phyloP scores from a whole-genome alignment of 2,888 invertebrate genomes.

The Melieria picta region DNA sequence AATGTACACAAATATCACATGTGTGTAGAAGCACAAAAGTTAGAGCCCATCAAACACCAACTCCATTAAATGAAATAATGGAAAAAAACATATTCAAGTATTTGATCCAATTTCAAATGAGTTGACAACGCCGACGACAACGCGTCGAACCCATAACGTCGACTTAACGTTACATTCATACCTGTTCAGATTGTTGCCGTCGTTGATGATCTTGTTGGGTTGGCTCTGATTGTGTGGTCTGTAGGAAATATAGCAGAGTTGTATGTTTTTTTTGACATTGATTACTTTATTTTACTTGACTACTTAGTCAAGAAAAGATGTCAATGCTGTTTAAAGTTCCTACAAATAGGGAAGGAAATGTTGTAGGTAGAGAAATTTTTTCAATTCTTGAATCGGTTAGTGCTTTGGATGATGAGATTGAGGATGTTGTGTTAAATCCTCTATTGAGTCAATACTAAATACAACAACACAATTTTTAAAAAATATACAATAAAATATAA shows the following conservation, averaged over 20 bases:
- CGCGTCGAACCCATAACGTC: slow-evolving; percentile 41
- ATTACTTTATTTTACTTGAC: too few species aligned
- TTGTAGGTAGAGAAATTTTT: too few species aligned
- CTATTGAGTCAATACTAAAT: too few species aligned
- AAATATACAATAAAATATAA: too few species aligned
- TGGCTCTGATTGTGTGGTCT: neutral
- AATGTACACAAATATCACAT: slow-evolving; percentile 4
- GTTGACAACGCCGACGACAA: slow-evolving; percentile 51
- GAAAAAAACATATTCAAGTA: neutral
- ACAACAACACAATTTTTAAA: too few species aligned
- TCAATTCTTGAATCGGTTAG: too few species aligned
- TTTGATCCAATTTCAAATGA: slow-evolving; percentile 59
- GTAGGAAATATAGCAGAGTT: neutral
- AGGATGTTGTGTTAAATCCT: too few species aligned
- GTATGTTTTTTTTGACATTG: too few species aligned
- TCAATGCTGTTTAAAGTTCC: too few species aligned
- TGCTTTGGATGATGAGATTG: too few species aligned
- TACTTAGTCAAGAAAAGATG: too few species aligned
- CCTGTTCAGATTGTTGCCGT: neutral
- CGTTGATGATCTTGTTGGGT: neutral
- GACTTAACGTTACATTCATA: slow-evolving; percentile 19
- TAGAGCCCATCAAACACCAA: neutral
- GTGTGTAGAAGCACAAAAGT: slow-evolving; percentile 4
- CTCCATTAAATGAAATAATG: neutral
- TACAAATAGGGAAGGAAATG: too few species aligned